Base-by-base conservation (phyloP, 2,797 vertebrate species). In the Telmatherina bonti region DNA sequence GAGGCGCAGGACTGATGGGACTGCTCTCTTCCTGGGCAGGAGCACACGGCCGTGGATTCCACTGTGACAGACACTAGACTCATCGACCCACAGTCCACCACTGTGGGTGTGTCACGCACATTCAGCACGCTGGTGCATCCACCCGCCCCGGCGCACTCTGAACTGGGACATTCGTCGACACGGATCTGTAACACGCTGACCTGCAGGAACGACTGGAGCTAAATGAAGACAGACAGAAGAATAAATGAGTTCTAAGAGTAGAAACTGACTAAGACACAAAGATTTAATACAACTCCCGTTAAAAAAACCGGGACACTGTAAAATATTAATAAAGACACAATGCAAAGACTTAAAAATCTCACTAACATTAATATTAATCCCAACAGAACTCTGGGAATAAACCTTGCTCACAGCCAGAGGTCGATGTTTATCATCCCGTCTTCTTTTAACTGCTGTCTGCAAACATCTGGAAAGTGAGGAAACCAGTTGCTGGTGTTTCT, bases 191-290 rank as follows among this genome's bases (percentile, higher is more conserved):
- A 95, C 61, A 96, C 74, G 22, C 89, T 93, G 67, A 93, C 62
- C 61, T 94, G 94, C 69, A 97, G 92, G 86, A 95, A 94, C 11
- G 95, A 93, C 86, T 96, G 95, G 61, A 96, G 93, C 96, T 97
- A 79, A 16, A 64, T 2, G 82, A 49, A 57, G 24, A 72, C 75
- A 49, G 56, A 56, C 9, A 33, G 9, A 38, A 26, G 0, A 59
- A 41, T 2, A 43, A 35, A 64, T 1, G 15, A 54, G 18, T 51
- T 11, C 61, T 49, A 60, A 27, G 22, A 15, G 29, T 15, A 20
- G 57, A 18, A 56, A 52, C 4, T 29, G 35, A 36, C 26, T 57
- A 11, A 74, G 36, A 36, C 31, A 63, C 22, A n/a, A 22, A 27
- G n/a, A 49, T 49, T 49, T 24, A 49, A 49, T 24, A 49, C n/a